Conservation (phyloP, 2,113 vertebrate species). For the Eurypyga helias region DNA sequence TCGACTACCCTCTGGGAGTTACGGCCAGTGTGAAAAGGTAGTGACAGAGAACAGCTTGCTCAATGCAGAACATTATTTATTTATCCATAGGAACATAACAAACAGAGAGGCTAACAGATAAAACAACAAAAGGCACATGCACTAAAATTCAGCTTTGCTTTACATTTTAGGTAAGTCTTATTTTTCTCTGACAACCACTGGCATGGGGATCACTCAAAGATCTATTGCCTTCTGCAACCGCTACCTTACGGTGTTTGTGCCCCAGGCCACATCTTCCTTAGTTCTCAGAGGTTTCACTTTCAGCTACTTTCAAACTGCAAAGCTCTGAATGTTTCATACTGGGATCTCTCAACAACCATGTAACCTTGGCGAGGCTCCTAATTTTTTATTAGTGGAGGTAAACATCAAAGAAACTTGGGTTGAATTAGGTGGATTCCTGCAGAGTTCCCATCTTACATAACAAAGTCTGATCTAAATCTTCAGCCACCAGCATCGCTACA, state of each 20-base stretch:
- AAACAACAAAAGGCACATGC: conserved; percentile 10
- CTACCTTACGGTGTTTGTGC: neutral
- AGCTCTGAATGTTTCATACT: conserved; percentile 24
- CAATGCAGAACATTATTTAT: conserved; percentile 43
- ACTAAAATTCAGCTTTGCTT: conserved; percentile 1
- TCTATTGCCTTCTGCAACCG: neutral
- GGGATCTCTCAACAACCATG: conserved; percentile 4
- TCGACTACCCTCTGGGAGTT: conserved; percentile 44
- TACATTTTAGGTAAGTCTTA: neutral
- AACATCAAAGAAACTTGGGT: conserved; percentile 39
- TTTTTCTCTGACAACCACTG: neutral
- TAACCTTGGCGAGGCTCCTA: conserved; percentile 40
- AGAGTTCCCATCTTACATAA: conserved; percentile 49
- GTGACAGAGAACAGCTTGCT: conserved; percentile 61
- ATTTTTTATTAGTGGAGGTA: conserved; percentile 56
- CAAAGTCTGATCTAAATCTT: conserved; percentile 38
- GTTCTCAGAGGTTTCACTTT: neutral
- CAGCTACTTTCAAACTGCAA: conserved; percentile 13
- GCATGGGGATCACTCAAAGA: neutral
- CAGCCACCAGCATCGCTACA: neutral
- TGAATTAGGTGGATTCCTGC: conserved; percentile 56
- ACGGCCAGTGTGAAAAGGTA: conserved; percentile 44
- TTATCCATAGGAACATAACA: conserved; percentile 57
- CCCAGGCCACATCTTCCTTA: neutral
- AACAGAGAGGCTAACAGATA: conserved; percentile 15